phyloP scores from a whole-genome alignment of 2,113 vertebrate genomes.

The Diadophis punctatus region DNA sequence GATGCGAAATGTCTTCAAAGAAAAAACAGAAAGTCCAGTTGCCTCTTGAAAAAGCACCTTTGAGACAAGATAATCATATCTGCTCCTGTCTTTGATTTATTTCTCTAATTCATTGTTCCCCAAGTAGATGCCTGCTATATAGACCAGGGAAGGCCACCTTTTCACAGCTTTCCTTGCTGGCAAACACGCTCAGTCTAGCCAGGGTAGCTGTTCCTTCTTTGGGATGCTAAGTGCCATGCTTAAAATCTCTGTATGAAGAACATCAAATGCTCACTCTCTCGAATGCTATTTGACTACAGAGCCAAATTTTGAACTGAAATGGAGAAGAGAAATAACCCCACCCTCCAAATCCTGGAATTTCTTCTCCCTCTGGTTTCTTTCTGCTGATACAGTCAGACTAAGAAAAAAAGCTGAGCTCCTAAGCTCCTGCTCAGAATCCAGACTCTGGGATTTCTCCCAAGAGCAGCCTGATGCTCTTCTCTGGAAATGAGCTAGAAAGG shows the following conservation, averaged over 20 bases:
- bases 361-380: constrained; percentile 38
- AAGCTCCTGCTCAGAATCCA: background rate
- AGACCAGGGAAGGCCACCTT: background rate
- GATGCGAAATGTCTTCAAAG: no score
- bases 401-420: background rate
- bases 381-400: constrained; percentile 21
- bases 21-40: no score
- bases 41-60: no score
- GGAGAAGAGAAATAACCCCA: fast-evolving
- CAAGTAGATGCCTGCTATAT: background rate
- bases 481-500: background rate
- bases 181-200: constrained; percentile 2
- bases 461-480: background rate
- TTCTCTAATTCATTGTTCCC: background rate
- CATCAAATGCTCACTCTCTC: constrained; percentile 28
- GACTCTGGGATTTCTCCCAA: background rate
- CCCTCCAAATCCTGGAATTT: background rate
- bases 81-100: background rate
- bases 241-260: background rate
- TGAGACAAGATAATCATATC: background rate
- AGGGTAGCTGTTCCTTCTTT: background rate
- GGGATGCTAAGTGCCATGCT: constrained; percentile 8
- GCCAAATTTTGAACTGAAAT: constrained; percentile 5
- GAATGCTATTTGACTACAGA: constrained; percentile 3
- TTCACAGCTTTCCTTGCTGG: background rate